Evolutionary conservation across 2,797 vertebrate species (phyloP).

Genomic region (Scleropages formosus): DNA sequence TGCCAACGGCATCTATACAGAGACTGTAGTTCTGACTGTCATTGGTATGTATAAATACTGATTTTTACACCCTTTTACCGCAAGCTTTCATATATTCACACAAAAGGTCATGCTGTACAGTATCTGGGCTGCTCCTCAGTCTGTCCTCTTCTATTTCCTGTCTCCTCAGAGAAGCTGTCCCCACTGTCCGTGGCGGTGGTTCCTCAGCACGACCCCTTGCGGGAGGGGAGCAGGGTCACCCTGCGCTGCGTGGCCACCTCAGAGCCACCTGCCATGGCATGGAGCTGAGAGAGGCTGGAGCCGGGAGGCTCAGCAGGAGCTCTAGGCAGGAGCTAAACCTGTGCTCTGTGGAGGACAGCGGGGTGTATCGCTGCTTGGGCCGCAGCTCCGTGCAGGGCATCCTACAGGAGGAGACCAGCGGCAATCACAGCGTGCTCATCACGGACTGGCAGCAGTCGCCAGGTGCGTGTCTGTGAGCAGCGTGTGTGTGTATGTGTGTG

Average conservation of each 20-base stretch:
- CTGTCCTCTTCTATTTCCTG: background rate
- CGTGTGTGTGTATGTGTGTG: background rate
- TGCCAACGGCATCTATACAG: background rate
- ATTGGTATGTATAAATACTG: conserved; percentile 30
- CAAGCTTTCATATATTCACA: too few relatives aligned
- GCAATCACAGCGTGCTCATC: conserved; percentile 38
- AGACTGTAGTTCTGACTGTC: conserved; percentile 14
- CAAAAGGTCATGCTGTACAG: too few relatives aligned
- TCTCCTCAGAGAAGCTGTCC: conserved; percentile 4
- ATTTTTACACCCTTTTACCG: too few relatives aligned
- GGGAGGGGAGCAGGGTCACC: conserved; percentile 44
- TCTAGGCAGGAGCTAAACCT: conserved; percentile 30
- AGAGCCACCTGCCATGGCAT: accelerated
- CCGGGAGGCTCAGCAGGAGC: conserved; percentile 11
- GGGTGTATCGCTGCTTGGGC: conserved; percentile 49
- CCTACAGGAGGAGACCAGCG: background rate
- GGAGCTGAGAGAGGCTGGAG: conserved; percentile 41
- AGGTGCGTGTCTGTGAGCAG: too few relatives aligned
- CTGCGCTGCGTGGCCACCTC: conserved; percentile 38
- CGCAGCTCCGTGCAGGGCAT: accelerated
- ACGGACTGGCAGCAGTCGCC: conserved; percentile 29
- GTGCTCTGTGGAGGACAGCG: conserved; percentile 47
- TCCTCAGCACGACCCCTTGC: conserved; percentile 41
- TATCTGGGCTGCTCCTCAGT: too few relatives aligned
- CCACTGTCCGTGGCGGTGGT: conserved; percentile 32